phyloP scores from a whole-genome alignment of 2,888 invertebrate species.

The Schrankia costaestrigalis region DNA sequence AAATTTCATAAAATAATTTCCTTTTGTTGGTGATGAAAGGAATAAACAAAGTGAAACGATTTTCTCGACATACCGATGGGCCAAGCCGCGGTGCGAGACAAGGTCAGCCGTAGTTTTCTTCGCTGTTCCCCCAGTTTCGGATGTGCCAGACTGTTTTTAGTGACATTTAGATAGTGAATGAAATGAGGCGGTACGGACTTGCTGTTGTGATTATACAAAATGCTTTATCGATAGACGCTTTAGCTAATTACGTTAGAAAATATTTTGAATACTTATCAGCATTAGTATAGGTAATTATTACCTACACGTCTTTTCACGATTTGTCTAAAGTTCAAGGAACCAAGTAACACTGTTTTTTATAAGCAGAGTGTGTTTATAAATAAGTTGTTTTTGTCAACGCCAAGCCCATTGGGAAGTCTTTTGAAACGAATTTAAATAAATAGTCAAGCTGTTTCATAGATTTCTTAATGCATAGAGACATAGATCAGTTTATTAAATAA shows the following conservation, averaged over 20 bases:
- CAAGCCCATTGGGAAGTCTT: conserved; percentile 38
- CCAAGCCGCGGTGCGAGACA: conserved; percentile 63
- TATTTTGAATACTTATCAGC: conserved; percentile 72
- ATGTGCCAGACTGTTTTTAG: conserved; percentile 76
- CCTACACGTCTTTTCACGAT: conserved; percentile 52
- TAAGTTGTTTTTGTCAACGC: conserved; percentile 43
- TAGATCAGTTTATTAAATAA: conserved; percentile 28
- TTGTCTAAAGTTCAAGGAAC: conserved; percentile 57
- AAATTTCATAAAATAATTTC: conserved; percentile 26
- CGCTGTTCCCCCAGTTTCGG: conserved; percentile 78
- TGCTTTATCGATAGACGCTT: conserved; percentile 78
- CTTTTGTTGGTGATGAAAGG: conserved; percentile 26
- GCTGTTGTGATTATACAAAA: conserved; percentile 77
- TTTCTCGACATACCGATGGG: conserved; percentile 55
- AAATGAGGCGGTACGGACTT: conserved; percentile 63
- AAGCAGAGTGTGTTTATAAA: conserved; percentile 46
- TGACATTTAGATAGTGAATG: conserved; percentile 77
- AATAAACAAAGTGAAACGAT: conserved; percentile 52
- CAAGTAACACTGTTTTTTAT: conserved; percentile 55
- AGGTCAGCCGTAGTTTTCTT: conserved; percentile 76
- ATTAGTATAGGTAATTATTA: conserved; percentile 50
- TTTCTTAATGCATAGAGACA: conserved; percentile 39
- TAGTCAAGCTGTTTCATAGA: conserved; percentile 30
- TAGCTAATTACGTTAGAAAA: conserved; percentile 68
- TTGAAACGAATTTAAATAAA: conserved; percentile 32